A percentile compares a stretch with the other conserved stretches of the same genome.
phyloP scores from a whole-genome alignment of 2,113 vertebrate species.

The Ophiodon elongatus region DNA sequence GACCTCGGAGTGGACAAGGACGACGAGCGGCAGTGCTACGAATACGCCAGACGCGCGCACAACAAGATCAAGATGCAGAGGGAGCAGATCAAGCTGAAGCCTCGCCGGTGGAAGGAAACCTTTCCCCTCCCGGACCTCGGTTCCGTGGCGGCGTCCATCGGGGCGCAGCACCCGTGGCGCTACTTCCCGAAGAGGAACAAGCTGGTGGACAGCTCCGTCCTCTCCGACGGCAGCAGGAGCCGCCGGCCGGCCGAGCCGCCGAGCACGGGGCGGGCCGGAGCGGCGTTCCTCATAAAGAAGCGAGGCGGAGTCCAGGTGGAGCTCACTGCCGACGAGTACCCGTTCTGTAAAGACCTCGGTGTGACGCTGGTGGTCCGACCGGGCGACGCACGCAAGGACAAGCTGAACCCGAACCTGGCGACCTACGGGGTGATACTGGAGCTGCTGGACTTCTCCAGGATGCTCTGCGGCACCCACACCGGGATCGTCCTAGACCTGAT shows the following conservation, averaged over 20 bases:
- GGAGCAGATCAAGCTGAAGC: neutral
- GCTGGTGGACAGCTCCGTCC: constrained; percentile 1
- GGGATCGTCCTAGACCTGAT: constrained; percentile 18
- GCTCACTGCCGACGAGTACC: neutral
- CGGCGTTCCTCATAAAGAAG: neutral
- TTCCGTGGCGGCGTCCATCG: fast-evolving
- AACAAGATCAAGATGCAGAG: neutral
- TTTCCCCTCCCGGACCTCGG: constrained; percentile 33
- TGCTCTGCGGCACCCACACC: constrained; percentile 26
- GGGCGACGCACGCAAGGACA: neutral
- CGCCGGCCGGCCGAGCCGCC: neutral
- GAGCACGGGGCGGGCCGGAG: neutral
- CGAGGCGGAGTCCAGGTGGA: fast-evolving
- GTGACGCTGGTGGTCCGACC: constrained; percentile 13
- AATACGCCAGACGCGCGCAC: neutral
- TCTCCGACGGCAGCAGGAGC: neutral
- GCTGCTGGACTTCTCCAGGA: constrained; percentile 41
- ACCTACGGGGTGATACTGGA: constrained; percentile 46
- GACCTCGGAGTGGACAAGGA: neutral
- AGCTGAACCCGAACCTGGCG: constrained; percentile 17
- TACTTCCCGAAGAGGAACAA: constrained; percentile 14
- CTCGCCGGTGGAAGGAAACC: neutral
- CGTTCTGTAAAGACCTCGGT: constrained; percentile 24
- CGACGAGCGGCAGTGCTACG: neutral
- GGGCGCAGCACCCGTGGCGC: fast-evolving